Percentiles rank a stretch among this genome's conserved stretches.
Conservation (phyloP, 2,888 invertebrate species). For the Fragum sueziense region DNA sequence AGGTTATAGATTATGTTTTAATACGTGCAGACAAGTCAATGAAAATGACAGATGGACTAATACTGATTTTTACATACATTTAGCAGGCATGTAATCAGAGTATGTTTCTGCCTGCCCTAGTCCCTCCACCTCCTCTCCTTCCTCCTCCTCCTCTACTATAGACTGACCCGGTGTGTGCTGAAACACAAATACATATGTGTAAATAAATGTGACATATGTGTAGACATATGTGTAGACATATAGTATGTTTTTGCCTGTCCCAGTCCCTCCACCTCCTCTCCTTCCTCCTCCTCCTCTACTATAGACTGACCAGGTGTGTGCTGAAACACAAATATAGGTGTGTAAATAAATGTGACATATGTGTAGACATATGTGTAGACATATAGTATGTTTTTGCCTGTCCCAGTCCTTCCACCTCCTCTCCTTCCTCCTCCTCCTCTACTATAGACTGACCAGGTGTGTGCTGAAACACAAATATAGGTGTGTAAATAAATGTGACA, state of each 20-base stretch:
- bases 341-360: too few relatives aligned
- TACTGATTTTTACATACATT: constrained; percentile 82
- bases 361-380: too few relatives aligned
- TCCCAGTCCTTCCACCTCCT: constrained; percentile 97
- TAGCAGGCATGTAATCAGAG: constrained; percentile 98
- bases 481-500: too few relatives aligned
- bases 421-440: constrained; percentile 88
- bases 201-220: too few relatives aligned
- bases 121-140: constrained; percentile 96
- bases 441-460: constrained; percentile 33
- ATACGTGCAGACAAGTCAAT: too few relatives aligned
- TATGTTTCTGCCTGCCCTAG: constrained; percentile 99
- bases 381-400: constrained; percentile 99
- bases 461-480: not conserved
- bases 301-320: constrained; percentile 15
- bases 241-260: constrained; percentile 99
- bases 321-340: constrained; percentile 1
- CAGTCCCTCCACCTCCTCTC: constrained; percentile 97
- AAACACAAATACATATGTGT: not conserved
- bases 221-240: constrained; percentile 97
- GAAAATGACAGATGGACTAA: too few relatives aligned
- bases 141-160: constrained; percentile 84
- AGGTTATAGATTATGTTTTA: too few relatives aligned
- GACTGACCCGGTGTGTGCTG: not conserved
- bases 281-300: constrained; percentile 86